Evolutionary conservation across 2,888 invertebrate species (phyloP), one percentile per base, ranked within the genome.

Genomic region (Coremacera marginata): DNA sequence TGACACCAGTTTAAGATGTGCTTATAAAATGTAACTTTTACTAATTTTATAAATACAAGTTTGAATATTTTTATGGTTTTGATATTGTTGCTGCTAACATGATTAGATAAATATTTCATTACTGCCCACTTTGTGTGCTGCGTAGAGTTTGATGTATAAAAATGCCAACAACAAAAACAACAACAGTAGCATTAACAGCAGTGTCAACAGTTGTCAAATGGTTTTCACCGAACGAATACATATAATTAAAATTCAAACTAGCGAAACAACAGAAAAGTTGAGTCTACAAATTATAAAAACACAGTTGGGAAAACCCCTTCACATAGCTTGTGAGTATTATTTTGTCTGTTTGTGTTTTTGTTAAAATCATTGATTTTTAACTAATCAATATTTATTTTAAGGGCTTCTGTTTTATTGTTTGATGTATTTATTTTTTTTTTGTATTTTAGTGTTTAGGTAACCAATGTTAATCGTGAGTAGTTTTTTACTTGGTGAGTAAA

Each of bases 51-150:
- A 27, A 68, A 52, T 51, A 25, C 14, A 51, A 68, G 19, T 19
- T 49, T 49, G 22, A 27, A 68, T 49, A 27, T 51, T 51, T 49
- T 68, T 68, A 68, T 51, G 27, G 51, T 49, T 68, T 49, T 51
- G 68, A 68, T 68, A 51, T 68, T 51, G 31, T 68, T 68, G 51
- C 51, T 51, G 51, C 51, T 51, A 27, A 51, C 51, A 68, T 27
- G 68, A 68, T 68, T 68, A 68, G 68, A 68, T 68, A 68, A 68
- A 68, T 68, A 27, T 60, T 44, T 68, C 51, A 51, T 68, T 68
- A 68, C 51, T 68, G 31, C 68, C 60, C 16, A 51, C 25, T 51
- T 65, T 68, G 51, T 52, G 22, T 51, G 51, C 11, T 44, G 44
- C 11, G 44, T 14, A 11, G 14, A n/a, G 22, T 51, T 68, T 27